These are phyloP conservation scores for Chloroceryle inda DNA, from an alignment of 2,797 vertebrate genomes.

Conservation along the genomic window DNA sequence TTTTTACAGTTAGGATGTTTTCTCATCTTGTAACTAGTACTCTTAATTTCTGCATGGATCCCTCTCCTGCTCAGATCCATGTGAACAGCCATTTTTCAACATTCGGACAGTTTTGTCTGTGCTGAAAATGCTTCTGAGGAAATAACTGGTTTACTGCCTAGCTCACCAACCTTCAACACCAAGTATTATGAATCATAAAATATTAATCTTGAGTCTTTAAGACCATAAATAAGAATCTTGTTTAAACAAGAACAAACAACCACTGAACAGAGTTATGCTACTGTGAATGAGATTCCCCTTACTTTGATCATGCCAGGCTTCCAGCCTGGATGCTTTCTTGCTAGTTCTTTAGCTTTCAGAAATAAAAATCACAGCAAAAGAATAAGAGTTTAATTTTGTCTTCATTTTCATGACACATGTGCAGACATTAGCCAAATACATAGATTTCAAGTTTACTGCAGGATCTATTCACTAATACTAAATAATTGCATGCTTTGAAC, in stretches of 20 bases:
- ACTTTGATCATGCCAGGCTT: background rate
- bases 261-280: background rate
- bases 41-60: background rate
- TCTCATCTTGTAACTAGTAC: background rate
- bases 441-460: background rate
- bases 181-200: conserved; percentile 68
- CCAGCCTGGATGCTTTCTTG: background rate
- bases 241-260: conserved; percentile 64
- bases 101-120: background rate
- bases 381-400: background rate
- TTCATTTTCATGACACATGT: background rate
- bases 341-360: conserved; percentile 5
- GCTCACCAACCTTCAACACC: conserved; percentile 27
- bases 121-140: conserved; percentile 21
- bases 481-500: background rate
- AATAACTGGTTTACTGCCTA: background rate
- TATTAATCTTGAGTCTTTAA: conserved; percentile 65
- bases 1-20: conserved; percentile 22
- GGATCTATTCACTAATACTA: background rate
- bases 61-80: background rate
- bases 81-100: background rate
- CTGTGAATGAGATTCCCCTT: conserved; percentile 32
- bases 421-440: background rate
- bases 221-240: conserved; percentile 68
- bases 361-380: background rate